Base-by-base conservation (phyloP, 2,797 vertebrate genomes). In the Melanotaenia nigrans region DNA sequence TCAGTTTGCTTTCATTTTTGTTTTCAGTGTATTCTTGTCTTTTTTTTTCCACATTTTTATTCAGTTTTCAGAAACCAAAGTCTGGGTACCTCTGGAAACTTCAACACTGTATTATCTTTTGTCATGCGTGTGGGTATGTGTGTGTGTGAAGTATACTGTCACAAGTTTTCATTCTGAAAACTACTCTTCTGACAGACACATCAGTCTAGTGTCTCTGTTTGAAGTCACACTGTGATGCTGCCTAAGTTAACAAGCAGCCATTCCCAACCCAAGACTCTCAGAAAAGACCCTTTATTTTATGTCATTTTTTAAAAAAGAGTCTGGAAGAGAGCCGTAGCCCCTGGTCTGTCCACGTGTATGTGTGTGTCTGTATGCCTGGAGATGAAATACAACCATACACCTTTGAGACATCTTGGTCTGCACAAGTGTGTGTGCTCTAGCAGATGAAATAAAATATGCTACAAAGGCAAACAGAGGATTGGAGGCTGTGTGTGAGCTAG, bases 361-460 rank as follows among this genome's bases (percentile, higher is more conserved):
- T 56, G 4, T 56, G 25, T 56, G 72, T 56, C 49, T 54, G 67
- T 28, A 36, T 32, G 66, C n/a, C 24, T 47, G 60, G 9, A 67
- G 58, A 68, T 81, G 81, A 87, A 82, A 81, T 65, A 70, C 68
- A 76, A 63, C 55, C 68, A 42, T 62, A 61, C 40, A 71, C 73
- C 69, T 81, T 11, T 47, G 76, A 78, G 82, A 77, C 75, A 81
- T 71, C 16, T 57, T 2, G 7, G 45, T 59, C 55, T 61, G 59
- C 51, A 62, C 61, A 49, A 22, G 49, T 55, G 32, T 54, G 51
- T 35, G 64, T 28, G 65, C 11, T 30, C 53, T 67, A 20, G 64
- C 62, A 78, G 61, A 61, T 13, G 81, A 80, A 88, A 90, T 60
- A 25, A 68, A 81, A 90, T 86, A 75, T 1, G 30, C 65, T 30